Conservation (phyloP, 2,888 invertebrate genomes). For the Acleris sparsana region DNA sequence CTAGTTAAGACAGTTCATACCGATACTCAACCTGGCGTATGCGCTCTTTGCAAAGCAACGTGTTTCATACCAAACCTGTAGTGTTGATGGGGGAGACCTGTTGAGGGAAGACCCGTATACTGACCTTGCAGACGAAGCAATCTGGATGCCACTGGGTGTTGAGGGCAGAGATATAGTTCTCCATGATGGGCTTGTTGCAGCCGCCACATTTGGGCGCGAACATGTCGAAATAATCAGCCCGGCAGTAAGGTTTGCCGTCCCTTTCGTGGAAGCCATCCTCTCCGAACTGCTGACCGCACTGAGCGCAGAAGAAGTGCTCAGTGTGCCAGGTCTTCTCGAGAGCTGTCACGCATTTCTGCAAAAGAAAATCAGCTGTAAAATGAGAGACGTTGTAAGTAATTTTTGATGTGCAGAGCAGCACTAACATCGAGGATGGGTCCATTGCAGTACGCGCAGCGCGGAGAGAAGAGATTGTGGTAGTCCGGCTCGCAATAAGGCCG, state of each 20-base stretch:
- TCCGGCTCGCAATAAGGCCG: conserved; percentile 99
- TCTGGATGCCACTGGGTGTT: conserved; percentile 99
- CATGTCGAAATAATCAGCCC: conserved; percentile 97
- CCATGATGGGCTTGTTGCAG: conserved; percentile 97
- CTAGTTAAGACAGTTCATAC: conserved; percentile 44
- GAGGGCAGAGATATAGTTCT: conserved; percentile 98
- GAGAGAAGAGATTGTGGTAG: conserved; percentile 99
- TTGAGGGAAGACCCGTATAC: conserved; percentile 60
- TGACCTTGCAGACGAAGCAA: conserved; percentile 99
- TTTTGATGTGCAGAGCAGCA: conserved; percentile 33
- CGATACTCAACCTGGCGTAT: conserved; percentile 71
- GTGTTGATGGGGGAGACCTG: conserved; percentile 22
- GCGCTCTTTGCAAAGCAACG: conserved; percentile 38
- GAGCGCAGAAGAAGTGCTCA: conserved; percentile 99
- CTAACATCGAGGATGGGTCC: conserved; percentile 99
- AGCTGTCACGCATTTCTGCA: conserved; percentile 99
- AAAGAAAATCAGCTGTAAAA: conserved; percentile 49
- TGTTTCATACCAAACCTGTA: conserved; percentile 39
- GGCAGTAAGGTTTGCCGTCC: conserved; percentile 97
- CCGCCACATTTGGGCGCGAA: conserved; percentile 99
- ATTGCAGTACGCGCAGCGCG: conserved; percentile 99
- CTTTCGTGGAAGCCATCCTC: conserved; percentile 99
- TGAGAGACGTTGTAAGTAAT: conserved; percentile 5
- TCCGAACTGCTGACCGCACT: conserved; percentile 98
- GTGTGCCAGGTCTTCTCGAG: conserved; percentile 99